Percentiles rank a stretch among this genome's conserved stretches.
Evolutionary conservation across 1,140 invertebrate species (phyloP).

Genomic region (Latrodectus geometricus): DNA sequence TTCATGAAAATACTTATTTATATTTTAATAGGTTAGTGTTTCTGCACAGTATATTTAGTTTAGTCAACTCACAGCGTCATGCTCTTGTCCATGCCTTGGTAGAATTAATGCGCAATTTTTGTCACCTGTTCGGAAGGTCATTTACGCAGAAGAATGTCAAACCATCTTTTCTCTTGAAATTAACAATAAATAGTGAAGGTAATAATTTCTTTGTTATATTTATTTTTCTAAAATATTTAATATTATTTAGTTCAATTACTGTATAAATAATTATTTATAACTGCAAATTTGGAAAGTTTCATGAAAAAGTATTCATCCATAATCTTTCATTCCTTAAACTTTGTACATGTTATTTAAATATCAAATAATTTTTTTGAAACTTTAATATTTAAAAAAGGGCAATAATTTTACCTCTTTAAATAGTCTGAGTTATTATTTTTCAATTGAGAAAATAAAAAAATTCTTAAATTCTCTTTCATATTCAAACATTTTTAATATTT

Average conservation of each 20-base stretch:
- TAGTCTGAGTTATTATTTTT: too few species aligned
- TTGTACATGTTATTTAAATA: too few species aligned
- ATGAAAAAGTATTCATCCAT: too few species aligned
- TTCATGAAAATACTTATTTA: neutral
- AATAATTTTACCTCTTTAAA: too few species aligned
- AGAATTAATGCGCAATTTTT: constrained; percentile 70
- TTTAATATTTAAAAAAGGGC: too few species aligned
- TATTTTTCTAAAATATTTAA: neutral
- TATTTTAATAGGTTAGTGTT: constrained; percentile 67
- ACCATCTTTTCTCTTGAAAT: constrained; percentile 69
- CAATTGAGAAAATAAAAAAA: too few species aligned
- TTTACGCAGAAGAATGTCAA: constrained; percentile 71
- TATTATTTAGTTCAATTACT: too few species aligned
- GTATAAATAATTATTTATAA: neutral
- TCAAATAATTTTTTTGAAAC: too few species aligned
- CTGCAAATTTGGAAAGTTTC: too few species aligned
- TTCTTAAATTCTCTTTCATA: too few species aligned
- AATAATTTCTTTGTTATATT: constrained; percentile 21
- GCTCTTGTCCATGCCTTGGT: constrained; percentile 68
- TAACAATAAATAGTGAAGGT: constrained; percentile 68
- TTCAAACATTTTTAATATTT: too few species aligned
- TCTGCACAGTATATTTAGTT: constrained; percentile 67
- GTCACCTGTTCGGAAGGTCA: constrained; percentile 72
- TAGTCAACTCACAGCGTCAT: constrained; percentile 66
- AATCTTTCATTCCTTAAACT: too few species aligned